phyloP scores from a whole-genome alignment of 2,797 vertebrate genomes.

The Catostomus latipinnis region DNA sequence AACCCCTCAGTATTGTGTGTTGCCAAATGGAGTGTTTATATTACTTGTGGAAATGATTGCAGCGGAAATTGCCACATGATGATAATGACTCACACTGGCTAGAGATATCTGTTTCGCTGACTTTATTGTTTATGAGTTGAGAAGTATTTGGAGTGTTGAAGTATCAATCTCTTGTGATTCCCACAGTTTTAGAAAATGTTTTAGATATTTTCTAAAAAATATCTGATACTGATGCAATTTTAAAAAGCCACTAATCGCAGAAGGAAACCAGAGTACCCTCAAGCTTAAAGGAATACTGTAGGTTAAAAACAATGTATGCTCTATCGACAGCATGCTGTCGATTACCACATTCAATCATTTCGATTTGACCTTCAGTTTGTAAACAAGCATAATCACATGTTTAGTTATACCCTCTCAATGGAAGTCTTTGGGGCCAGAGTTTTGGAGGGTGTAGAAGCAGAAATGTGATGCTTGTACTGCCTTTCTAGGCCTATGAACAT shows the following conservation, averaged over 20 bases:
- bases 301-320: background rate
- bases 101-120: conserved; percentile 24
- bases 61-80: conserved; percentile 42
- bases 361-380: too few species aligned
- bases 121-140: conserved; percentile 13
- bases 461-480: background rate
- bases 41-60: conserved; percentile 49
- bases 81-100: conserved; percentile 53
- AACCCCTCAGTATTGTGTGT: conserved; percentile 39
- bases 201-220: background rate
- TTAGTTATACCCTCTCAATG: too few species aligned
- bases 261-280: background rate
- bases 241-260: background rate
- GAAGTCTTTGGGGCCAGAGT: background rate
- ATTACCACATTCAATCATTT: too few species aligned
- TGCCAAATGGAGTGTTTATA: conserved; percentile 56
- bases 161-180: conserved; percentile 15
- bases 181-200: background rate
- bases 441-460: background rate
- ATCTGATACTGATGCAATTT: background rate
- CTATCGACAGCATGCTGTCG: background rate
- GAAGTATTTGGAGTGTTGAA: background rate
- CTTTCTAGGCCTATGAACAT: background rate
- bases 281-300: background rate
- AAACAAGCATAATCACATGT: too few species aligned